Base-by-base conservation (phyloP, 2,888 invertebrate genomes). In the Bombylius major region DNA sequence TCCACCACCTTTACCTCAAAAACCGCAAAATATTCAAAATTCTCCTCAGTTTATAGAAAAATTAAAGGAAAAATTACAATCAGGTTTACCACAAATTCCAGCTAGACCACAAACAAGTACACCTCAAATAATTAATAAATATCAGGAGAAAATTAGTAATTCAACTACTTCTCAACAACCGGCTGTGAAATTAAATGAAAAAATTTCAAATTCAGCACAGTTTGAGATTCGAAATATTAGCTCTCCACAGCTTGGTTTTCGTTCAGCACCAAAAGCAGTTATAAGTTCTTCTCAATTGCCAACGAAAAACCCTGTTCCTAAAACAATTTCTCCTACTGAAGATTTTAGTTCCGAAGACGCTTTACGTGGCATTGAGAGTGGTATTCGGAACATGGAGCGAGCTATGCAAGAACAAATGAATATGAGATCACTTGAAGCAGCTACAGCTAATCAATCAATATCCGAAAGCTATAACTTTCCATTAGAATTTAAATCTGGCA, bases 331-430 rank as follows among this genome's bases (percentile, higher is more conserved):
- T 13, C 71, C 72, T 53, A 67, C 69, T 7, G 75, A 75, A 50
- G 75, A 75, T 47, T 73, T 73, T 47, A 73, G 75, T 4, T 75
- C 73, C 7, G 75, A 75, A 57, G 75, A 75, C 60, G 75, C 75
- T 1, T 59, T 75, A 50, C 68, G 75, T 0, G 74, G 75, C 50
- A 75, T 75, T 23, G 75, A 75, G 57, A 73, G 75, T 54, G 75
- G 75, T 5, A 61, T 75, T 23, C 68, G 73, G 31, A 75, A 73
- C 56, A 75, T 75, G 75, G 75, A 75, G 59, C 68, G 75, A 31
- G 75, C 75, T 54, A 74, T 74, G 74, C 72, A 73, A 62, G 75
- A 75, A 59, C 75, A 75, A 63, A 71, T 75, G 69, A 74, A 70
- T 59, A 56, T 75, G 47, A 64, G 75, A 23, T 70, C 68, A 36